phyloP scores from a whole-genome alignment of 2,113 vertebrate species.

The Urocynchramus pylzowi region DNA sequence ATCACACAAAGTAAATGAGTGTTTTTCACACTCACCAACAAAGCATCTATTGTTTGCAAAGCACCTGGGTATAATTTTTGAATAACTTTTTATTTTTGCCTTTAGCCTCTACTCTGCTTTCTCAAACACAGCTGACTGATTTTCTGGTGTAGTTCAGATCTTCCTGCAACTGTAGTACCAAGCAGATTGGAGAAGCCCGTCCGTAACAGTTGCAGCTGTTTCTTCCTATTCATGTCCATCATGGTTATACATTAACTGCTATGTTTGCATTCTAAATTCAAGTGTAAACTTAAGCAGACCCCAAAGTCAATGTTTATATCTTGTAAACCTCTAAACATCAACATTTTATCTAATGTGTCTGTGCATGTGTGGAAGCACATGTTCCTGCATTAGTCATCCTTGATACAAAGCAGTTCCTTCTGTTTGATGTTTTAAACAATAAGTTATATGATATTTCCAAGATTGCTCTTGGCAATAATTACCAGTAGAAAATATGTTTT shows the following conservation, averaged over 20 bases:
- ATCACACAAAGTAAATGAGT: neutral
- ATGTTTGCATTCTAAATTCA: neutral
- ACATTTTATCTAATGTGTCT: constrained; percentile 44
- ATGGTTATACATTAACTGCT: neutral
- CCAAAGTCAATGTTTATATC: constrained; percentile 52
- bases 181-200: neutral
- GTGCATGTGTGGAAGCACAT: constrained; percentile 14
- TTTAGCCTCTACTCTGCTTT: neutral
- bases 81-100: neutral
- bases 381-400: constrained; percentile 64
- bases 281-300: constrained; percentile 28
- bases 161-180: neutral
- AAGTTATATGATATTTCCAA: constrained; percentile 62
- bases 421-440: constrained; percentile 64
- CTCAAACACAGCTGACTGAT: neutral
- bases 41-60: neutral
- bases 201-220: neutral
- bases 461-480: constrained; percentile 63
- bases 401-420: constrained; percentile 69
- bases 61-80: neutral
- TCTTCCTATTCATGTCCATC: neutral
- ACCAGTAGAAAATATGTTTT: constrained; percentile 68
- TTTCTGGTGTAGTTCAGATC: neutral
- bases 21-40: neutral
- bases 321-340: constrained; percentile 39